phyloP scores from a whole-genome alignment of 2,797 vertebrate genomes.

The Myotis daubentonii region DNA sequence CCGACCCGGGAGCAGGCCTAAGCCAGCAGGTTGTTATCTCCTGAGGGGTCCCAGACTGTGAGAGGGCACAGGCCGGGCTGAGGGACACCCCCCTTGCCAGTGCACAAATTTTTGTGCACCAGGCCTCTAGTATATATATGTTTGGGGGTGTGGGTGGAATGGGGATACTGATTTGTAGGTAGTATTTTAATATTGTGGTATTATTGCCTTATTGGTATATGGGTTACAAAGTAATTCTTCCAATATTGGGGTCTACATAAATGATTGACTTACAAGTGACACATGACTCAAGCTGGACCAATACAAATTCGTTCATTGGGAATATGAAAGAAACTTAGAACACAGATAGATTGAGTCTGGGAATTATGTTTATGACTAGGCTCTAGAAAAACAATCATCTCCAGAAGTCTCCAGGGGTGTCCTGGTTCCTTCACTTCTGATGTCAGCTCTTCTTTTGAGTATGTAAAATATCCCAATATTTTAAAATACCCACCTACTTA shows the following conservation, averaged over 20 bases:
- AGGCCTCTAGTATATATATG: not conserved
- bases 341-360: not conserved
- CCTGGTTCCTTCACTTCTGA: not conserved
- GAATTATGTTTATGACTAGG: not conserved
- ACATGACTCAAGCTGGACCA: not conserved
- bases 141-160: not conserved
- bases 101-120: no score
- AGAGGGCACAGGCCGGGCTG: no score
- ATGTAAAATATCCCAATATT: not conserved
- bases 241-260: not conserved
- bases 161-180: not conserved
- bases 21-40: no score
- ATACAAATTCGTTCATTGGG: not conserved
- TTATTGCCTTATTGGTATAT: not conserved
- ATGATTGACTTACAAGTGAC: not conserved
- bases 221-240: conserved; percentile 2
- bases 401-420: not conserved
- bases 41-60: no score
- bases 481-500: not conserved
- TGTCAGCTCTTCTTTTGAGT: not conserved
- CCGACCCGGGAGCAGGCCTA: no score
- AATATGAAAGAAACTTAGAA: not conserved
- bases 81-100: no score
- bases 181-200: not conserved
- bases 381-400: not conserved